A percentile compares a stretch with the other conserved stretches of the same genome.
phyloP scores from a whole-genome alignment of 2,888 invertebrate genomes.

The Phania funesta region DNA sequence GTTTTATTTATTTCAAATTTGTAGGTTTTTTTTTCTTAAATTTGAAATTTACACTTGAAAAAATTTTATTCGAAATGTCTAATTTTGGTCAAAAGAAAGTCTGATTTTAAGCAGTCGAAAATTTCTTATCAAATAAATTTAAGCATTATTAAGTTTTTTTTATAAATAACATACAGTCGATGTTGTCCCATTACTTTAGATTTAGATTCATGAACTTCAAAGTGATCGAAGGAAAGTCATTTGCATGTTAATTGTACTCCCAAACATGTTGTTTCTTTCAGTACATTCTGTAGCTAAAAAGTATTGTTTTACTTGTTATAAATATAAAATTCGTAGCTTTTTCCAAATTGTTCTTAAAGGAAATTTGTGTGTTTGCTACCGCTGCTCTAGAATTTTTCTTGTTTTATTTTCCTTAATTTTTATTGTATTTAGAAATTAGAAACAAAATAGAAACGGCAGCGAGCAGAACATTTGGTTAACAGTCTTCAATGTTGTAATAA shows the following conservation, averaged over 20 bases:
- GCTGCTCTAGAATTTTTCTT: background rate
- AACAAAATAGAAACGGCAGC: conserved; percentile 19
- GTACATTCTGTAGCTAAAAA: background rate
- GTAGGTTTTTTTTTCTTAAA: background rate
- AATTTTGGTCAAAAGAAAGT: too few species aligned
- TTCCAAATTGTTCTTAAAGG: background rate
- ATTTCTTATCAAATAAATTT: too few species aligned
- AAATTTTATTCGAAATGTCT: too few species aligned
- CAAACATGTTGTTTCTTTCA: too few species aligned
- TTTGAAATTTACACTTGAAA: too few species aligned
- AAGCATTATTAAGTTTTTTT: too few species aligned
- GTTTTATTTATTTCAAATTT: background rate
- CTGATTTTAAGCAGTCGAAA: too few species aligned
- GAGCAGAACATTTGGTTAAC: conserved; percentile 49
- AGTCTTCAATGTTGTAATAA: conserved; percentile 60
- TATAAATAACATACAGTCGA: too few species aligned
- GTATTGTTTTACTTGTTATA: background rate
- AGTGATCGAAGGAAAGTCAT: too few species aligned
- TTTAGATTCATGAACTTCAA: too few species aligned
- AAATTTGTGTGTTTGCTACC: background rate
- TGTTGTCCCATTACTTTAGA: too few species aligned
- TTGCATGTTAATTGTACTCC: too few species aligned
- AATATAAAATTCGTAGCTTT: background rate
- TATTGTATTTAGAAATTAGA: conserved; percentile 33
- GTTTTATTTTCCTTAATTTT: background rate